These are phyloP conservation scores for Agrotis segetum DNA, from an alignment of 2,888 invertebrate species.

Conservation along the genomic window DNA sequence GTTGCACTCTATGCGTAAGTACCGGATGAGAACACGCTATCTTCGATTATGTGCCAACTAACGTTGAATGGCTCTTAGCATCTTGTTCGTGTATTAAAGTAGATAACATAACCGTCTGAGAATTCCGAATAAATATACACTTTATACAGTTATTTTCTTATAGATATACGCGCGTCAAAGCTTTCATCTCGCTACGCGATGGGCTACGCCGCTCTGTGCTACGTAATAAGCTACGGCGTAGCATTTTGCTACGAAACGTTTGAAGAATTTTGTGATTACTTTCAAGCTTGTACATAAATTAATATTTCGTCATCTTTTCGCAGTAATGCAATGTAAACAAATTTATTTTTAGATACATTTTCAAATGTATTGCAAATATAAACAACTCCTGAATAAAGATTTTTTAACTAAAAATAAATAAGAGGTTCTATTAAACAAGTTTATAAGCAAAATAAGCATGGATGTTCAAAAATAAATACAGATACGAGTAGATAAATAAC, in stretches of 20 bases:
- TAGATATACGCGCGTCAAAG: background rate
- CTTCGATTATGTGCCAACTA: slow-evolving; percentile 41
- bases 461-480: background rate
- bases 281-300: background rate
- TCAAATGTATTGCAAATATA: slow-evolving; percentile 16
- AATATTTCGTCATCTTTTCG: background rate
- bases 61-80: slow-evolving; percentile 24
- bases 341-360: background rate
- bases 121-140: slow-evolving; percentile 18
- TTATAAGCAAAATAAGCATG: background rate
- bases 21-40: slow-evolving; percentile 36
- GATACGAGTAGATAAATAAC: slow-evolving; percentile 10
- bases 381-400: background rate
- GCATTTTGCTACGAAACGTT: slow-evolving; percentile 16
- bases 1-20: slow-evolving; percentile 53
- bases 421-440: background rate
- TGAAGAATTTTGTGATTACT: slow-evolving; percentile 26
- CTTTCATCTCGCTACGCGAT: slow-evolving; percentile 7
- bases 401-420: slow-evolving; percentile 11
- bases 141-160: background rate
- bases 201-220: background rate
- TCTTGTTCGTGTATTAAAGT: slow-evolving; percentile 35
- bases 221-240: slow-evolving; percentile 36
- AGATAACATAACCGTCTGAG: slow-evolving; percentile 3
- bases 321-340: background rate